Evolutionary conservation across 2,113 vertebrate species (phyloP).

Genomic region (Girardinichthys multiradiatus): DNA sequence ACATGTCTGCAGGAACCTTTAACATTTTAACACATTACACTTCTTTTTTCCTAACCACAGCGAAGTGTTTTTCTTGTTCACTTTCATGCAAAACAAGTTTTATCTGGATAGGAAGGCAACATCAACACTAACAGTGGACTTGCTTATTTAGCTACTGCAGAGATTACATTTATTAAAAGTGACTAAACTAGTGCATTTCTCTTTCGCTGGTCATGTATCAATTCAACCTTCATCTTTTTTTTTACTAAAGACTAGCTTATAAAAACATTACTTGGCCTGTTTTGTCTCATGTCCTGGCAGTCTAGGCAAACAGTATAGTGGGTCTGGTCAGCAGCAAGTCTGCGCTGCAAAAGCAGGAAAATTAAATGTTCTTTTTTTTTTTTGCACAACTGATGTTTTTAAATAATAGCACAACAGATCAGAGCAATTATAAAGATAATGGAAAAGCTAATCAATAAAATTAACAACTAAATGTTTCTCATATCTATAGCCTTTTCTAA

Average conservation of each 20-base stretch:
- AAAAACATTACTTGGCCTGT: neutral
- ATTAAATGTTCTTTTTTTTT: no score
- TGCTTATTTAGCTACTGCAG: neutral
- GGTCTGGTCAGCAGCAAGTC: neutral
- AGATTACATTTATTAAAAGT: no score
- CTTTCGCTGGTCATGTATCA: neutral
- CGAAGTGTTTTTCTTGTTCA: no score
- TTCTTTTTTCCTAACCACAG: neutral
- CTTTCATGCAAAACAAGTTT: neutral
- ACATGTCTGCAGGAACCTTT: slow-evolving; percentile 1
- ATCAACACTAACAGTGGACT: neutral
- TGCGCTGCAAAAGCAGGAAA: neutral
- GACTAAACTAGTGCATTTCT: neutral
- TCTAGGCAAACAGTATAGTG: no score
- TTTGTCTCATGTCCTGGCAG: neutral
- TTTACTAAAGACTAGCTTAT: neutral
- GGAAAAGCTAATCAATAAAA: no score
- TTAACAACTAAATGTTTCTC: no score
- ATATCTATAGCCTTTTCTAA: neutral
- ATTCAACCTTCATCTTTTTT: neutral
- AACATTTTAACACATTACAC: neutral
- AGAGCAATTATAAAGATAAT: no score
- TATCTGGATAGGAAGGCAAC: neutral
- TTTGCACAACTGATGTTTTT: no score
- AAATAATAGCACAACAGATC: no score